Conservation (phyloP, 2,797 vertebrate species). For the Amblyraja radiata region DNA sequence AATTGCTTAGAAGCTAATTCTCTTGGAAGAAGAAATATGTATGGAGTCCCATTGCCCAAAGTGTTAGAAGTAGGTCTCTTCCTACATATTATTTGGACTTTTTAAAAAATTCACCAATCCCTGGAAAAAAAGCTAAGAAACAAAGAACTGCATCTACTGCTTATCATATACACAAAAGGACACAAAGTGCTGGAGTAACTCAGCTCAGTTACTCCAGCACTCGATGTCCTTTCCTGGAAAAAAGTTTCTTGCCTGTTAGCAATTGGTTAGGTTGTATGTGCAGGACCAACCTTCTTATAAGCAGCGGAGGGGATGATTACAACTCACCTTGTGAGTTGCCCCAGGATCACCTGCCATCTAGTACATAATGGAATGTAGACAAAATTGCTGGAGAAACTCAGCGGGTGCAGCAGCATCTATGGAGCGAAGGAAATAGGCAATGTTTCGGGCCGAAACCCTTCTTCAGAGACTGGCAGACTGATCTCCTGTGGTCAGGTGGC, state of each 20-base stretch:
- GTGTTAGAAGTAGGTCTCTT: neutral
- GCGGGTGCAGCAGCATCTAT: no score
- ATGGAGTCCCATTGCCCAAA: neutral
- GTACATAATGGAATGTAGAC: neutral
- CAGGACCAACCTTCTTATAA: neutral
- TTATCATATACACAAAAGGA: no score
- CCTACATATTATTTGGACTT: neutral
- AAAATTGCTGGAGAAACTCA: no score
- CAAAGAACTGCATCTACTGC: no score
- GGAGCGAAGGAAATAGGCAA: no score
- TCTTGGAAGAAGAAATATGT: neutral
- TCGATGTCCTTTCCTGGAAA: no score
- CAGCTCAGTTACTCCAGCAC: no score
- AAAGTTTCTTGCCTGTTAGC: neutral
- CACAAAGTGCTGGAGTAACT: no score
- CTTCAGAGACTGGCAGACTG: neutral
- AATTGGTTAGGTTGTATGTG: neutral
- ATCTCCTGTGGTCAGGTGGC: neutral
- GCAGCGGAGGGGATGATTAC: neutral
- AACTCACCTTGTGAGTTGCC: neutral
- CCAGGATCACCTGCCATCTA: neutral
- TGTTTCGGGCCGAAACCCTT: no score
- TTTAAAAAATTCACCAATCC: neutral
- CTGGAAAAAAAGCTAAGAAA: neutral
- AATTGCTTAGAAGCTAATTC: neutral